phyloP scores from a whole-genome alignment of 2,113 vertebrate genomes.

The Rattus norvegicus region GRCr8 NC_086039.1:95576501-95577000 shows the following conservation, averaged over 20 bases:
- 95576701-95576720: neutral
- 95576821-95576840: neutral
- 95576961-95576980: neutral
- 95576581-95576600: conserved; percentile 13
- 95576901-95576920: neutral
- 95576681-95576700: conserved; percentile 26
- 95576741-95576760: neutral
- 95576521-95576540: neutral
- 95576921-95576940: neutral
- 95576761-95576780: neutral
- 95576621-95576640: neutral
- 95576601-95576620: neutral
- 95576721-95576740: neutral
- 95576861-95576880: neutral
- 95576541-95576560: neutral
- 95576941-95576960: neutral
- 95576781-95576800: neutral
- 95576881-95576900: neutral
- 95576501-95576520: neutral
- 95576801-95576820: neutral
- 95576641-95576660: neutral
- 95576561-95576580: neutral
- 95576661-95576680: neutral
- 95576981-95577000: neutral
- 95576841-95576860: neutral